Evolutionary conservation across 2,888 invertebrate species (phyloP).

Genomic region (Eristalinus aeneus): DNA sequence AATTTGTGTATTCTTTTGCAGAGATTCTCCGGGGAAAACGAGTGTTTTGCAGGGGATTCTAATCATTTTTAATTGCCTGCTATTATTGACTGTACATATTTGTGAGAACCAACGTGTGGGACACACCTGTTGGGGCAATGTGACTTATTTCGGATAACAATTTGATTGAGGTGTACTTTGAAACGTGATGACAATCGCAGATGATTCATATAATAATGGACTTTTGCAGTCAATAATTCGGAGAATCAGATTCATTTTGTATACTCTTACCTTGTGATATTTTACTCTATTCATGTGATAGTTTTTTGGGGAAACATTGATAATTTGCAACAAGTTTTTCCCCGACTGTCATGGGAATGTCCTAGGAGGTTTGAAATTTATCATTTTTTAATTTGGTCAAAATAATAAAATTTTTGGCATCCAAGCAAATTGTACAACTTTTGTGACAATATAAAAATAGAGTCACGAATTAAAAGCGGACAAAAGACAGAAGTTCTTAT

Average conservation of each 20-base stretch:
- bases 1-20: not conserved
- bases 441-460: too few species aligned
- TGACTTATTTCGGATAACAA: conserved; percentile 18
- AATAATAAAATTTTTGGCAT: too few species aligned
- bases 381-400: too few species aligned
- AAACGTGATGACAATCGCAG: not conserved
- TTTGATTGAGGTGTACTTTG: not conserved
- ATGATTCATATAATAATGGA: not conserved
- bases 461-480: too few species aligned
- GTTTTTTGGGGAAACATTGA: too few species aligned
- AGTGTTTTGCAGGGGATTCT: not conserved
- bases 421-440: too few species aligned
- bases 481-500: too few species aligned
- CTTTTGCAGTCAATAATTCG: not conserved
- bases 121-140: conserved; percentile 20
- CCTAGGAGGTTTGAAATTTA: too few species aligned
- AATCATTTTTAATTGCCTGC: conserved; percentile 40
- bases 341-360: too few species aligned
- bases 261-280: not conserved
- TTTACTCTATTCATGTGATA: not conserved
- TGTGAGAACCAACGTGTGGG: conserved; percentile 1
- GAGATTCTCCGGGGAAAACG: not conserved
- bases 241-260: not conserved
- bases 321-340: too few species aligned
- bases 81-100: conserved; percentile 29